These are phyloP conservation scores for Mionectes olivaceus DNA, from an alignment of 2,797 vertebrate genomes.

Conservation along the genomic window DNA sequence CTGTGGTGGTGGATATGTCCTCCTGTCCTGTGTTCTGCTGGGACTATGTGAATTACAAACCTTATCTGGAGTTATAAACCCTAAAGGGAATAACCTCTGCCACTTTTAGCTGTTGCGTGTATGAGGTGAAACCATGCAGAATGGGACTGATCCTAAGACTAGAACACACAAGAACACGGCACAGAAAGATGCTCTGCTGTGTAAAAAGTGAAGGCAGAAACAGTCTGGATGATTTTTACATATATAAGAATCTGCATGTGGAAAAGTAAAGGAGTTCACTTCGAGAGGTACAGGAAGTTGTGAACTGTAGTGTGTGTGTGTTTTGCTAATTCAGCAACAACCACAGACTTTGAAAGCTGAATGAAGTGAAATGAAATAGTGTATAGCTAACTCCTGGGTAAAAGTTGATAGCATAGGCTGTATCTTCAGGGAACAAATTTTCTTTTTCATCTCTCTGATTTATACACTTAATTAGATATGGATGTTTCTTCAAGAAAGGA, in stretches of 20 bases:
- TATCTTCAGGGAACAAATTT: not conserved
- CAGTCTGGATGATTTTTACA: not conserved
- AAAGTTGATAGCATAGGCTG: not conserved
- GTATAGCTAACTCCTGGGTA: not conserved
- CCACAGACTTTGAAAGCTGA: not conserved
- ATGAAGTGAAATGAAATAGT: not conserved
- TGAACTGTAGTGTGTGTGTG: not conserved
- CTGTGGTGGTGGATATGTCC: not conserved
- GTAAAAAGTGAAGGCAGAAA: not conserved
- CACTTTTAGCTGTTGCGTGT: not conserved
- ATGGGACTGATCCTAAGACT: not conserved
- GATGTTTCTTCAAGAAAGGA: not conserved
- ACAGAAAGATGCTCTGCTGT: not conserved
- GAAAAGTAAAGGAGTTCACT: not conserved
- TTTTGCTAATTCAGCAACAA: not conserved
- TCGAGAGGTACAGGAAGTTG: not conserved
- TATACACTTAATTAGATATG: not conserved
- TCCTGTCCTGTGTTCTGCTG: not conserved
- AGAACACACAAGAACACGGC: not conserved
- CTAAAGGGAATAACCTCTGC: not conserved
- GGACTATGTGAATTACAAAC: not conserved
- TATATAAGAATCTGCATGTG: not conserved
- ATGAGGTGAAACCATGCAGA: not conserved
- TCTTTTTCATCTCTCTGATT: not conserved
- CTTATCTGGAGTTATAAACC: not conserved